A percentile compares a stretch with the other conserved stretches of the same genome.
Evolutionary conservation across 1,140 invertebrate species (phyloP).

Genomic region (Geopemphigus sp.): DNA sequence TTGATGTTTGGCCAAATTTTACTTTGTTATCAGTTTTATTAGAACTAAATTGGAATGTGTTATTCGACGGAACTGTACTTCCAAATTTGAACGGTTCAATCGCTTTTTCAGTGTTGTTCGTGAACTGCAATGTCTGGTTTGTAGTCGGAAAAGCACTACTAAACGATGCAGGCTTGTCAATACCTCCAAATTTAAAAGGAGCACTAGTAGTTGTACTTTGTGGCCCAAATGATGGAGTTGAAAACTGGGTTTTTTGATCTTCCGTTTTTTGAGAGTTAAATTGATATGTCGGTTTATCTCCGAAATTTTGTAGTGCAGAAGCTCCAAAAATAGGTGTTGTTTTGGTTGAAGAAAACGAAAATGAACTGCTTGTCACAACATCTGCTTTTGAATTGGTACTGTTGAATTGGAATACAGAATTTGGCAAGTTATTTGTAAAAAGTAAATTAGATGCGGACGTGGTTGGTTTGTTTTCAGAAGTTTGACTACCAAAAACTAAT

Average conservation of each 20-base stretch:
- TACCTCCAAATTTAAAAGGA: conserved; percentile 25
- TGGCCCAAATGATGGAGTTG: conserved; percentile 10
- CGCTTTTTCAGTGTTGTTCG: conserved; percentile 13
- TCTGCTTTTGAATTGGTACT: conserved; percentile 12
- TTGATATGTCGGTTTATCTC: conserved; percentile 6
- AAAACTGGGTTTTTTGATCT: conserved; percentile 14
- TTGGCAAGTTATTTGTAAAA: conserved; percentile 7
- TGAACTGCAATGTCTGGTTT: conserved; percentile 10
- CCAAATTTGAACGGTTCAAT: conserved; percentile 29
- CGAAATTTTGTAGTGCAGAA: not conserved
- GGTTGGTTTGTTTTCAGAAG: not conserved
- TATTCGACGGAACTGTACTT: not conserved
- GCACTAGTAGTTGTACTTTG: conserved; percentile 18
- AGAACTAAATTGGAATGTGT: not conserved
- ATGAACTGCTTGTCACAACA: not conserved
- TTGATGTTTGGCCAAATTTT: conserved; percentile 18
- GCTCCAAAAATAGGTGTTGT: not conserved
- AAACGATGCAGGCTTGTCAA: conserved; percentile 11
- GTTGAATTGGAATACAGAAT: conserved; percentile 24
- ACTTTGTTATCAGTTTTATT: conserved; percentile 4
- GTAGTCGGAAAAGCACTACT: conserved; percentile 9
- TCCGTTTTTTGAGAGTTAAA: conserved; percentile 22
- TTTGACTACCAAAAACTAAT: conserved; percentile 38
- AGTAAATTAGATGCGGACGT: not conserved
- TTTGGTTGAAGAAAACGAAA: conserved; percentile 1